These are phyloP conservation scores for Biston betularia DNA, from an alignment of 2,888 invertebrate species.

Conservation along the genomic window DNA sequence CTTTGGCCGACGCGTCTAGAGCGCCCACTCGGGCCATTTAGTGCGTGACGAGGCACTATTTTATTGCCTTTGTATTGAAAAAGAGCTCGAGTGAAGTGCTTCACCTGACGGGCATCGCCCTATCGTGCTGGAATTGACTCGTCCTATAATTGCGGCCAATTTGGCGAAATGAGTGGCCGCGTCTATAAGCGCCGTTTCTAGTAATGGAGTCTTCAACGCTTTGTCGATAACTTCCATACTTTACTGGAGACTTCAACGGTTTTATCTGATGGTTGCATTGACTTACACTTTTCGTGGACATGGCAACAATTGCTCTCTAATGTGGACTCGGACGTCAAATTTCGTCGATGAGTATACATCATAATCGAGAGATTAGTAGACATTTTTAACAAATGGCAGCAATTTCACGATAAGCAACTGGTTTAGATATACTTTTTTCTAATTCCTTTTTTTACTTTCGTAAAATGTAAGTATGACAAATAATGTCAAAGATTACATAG, in stretches of 20 bases:
- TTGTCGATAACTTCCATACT: slow-evolving; percentile 58
- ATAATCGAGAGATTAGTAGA: no score
- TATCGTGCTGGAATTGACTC: slow-evolving; percentile 57
- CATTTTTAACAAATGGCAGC: no score
- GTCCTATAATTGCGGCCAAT: slow-evolving; percentile 69
- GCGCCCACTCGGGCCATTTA: slow-evolving; percentile 74
- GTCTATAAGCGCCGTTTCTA: slow-evolving; percentile 65
- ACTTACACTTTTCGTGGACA: no score
- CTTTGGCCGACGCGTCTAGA: slow-evolving; percentile 74
- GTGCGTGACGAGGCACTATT: slow-evolving; percentile 80
- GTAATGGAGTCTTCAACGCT: slow-evolving; percentile 66
- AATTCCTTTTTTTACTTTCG: no score
- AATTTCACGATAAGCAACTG: no score
- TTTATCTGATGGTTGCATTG: slow-evolving; percentile 53
- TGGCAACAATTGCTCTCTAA: no score
- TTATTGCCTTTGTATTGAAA: slow-evolving; percentile 83
- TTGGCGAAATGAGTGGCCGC: slow-evolving; percentile 62
- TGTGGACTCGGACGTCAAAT: no score
- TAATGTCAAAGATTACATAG: no score
- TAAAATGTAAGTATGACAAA: no score
- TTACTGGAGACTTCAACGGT: slow-evolving; percentile 58
- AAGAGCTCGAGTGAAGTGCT: slow-evolving; percentile 60
- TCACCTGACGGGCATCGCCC: slow-evolving; percentile 68
- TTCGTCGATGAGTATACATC: no score
- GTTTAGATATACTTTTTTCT: no score